Percentiles rank a stretch among this genome's conserved stretches.
Evolutionary conservation across 2,888 invertebrate genomes (phyloP).

Genomic region (Hemaris fuciformis): DNA sequence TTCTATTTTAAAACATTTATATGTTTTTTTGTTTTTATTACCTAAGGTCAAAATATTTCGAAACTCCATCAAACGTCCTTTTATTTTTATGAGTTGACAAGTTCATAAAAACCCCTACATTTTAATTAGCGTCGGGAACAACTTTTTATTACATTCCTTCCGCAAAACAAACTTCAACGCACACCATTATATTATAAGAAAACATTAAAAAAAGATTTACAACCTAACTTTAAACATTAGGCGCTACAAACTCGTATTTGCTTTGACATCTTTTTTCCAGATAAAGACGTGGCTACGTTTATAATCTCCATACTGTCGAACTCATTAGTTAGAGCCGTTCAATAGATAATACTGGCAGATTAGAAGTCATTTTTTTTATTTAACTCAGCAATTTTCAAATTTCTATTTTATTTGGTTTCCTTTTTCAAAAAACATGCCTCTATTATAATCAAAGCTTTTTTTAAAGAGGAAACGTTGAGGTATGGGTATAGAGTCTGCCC

Average conservation of each 20-base stretch:
- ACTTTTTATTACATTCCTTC: not conserved
- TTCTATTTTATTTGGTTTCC: not conserved
- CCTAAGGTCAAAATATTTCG: too few relatives aligned
- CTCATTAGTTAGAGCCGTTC: not conserved
- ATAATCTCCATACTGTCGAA: not conserved
- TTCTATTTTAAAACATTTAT: too few relatives aligned
- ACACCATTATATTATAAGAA: not conserved
- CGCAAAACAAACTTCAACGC: not conserved
- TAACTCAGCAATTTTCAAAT: not conserved
- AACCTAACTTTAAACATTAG: not conserved
- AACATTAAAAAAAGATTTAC: constrained; percentile 7
- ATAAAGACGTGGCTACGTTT: not conserved
- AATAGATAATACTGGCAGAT: not conserved
- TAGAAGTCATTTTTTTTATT: not conserved
- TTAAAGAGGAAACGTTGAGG: too few relatives aligned
- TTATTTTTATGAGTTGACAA: not conserved
- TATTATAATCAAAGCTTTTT: too few relatives aligned
- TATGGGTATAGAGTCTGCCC: too few relatives aligned
- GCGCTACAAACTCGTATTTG: not conserved
- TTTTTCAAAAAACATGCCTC: too few relatives aligned
- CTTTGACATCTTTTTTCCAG: constrained; percentile 2
- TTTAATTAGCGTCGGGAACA: not conserved
- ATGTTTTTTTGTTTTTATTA: too few relatives aligned
- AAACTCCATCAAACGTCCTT: not conserved
- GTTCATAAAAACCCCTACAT: not conserved